Evolutionary conservation across 2,113 vertebrate species (phyloP).

Genomic region (Ovis canadensis): DNA sequence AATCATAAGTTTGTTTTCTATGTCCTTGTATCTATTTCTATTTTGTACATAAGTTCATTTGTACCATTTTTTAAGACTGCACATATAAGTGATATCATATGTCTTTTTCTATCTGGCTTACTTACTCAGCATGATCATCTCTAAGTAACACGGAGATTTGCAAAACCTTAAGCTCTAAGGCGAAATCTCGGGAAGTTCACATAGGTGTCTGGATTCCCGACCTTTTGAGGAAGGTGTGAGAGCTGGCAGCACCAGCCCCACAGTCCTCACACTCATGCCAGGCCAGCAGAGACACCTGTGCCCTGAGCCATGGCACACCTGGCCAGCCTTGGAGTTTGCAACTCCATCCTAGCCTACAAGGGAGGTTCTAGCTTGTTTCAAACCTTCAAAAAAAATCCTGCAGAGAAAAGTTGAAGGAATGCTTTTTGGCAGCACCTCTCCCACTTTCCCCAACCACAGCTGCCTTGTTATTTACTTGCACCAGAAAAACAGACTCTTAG

Average conservation of each 20-base stretch:
- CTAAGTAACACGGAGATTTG: not conserved
- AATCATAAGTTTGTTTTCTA: not conserved
- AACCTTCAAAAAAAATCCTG: not conserved
- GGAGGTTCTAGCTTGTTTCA: not conserved
- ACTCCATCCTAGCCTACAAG: not conserved
- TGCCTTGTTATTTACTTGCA: slow-evolving; percentile 50
- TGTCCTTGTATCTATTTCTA: not conserved
- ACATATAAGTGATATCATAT: not conserved
- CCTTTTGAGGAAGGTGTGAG: not conserved
- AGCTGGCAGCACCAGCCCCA: not conserved
- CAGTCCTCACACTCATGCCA: not conserved
- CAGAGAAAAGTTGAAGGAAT: slow-evolving; percentile 51
- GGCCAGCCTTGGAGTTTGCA: not conserved
- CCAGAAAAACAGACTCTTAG: slow-evolving; percentile 42
- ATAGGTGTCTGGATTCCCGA: not conserved
- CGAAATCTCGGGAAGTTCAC: not conserved
- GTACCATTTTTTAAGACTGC: not conserved
- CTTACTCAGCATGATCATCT: not conserved
- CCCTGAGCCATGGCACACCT: not conserved
- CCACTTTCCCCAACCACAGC: slow-evolving; percentile 46
- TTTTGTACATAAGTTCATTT: not conserved
- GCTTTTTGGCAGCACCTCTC: slow-evolving; percentile 9
- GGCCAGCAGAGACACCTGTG: not conserved
- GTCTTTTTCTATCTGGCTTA: not conserved
- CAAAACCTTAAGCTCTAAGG: not conserved